These are phyloP conservation scores for Pristionchus fissidentatus DNA, from an alignment of 2,888 invertebrate species.

Conservation along the genomic window DNA sequence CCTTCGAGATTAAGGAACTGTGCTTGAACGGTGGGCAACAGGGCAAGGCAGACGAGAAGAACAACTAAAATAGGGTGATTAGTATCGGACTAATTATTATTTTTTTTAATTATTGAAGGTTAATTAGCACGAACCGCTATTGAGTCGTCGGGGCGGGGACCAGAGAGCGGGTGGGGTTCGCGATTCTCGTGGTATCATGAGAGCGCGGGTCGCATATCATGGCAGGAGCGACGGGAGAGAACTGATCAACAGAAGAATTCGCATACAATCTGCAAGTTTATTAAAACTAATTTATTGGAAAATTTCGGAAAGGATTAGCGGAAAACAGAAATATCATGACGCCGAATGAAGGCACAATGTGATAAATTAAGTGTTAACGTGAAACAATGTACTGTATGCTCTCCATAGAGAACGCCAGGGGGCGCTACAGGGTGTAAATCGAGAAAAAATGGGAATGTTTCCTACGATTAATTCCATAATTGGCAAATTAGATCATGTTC, in stretches of 20 bases:
- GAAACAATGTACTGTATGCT: too few relatives aligned
- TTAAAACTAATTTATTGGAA: neutral
- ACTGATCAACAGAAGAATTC: neutral
- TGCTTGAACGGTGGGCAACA: neutral
- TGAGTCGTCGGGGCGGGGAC: neutral
- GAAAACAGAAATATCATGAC: neutral
- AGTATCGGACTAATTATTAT: too few relatives aligned
- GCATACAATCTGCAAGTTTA: constrained; percentile 1
- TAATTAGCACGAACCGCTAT: neutral
- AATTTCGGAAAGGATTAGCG: neutral
- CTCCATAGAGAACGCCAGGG: too few relatives aligned
- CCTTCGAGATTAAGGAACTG: constrained; percentile 48
- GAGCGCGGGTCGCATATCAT: constrained; percentile 14
- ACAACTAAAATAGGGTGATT: neutral
- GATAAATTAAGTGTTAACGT: too few relatives aligned
- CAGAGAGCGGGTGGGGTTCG: constrained; percentile 7
- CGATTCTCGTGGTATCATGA: constrained; percentile 38
- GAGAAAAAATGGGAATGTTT: too few relatives aligned
- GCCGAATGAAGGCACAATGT: neutral
- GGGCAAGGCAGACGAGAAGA: neutral
- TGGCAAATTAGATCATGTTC: too few relatives aligned
- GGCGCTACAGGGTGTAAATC: too few relatives aligned
- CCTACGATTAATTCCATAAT: too few relatives aligned
- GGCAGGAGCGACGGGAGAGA: neutral
- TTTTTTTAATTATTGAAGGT: neutral